Conservation (phyloP, 2,797 vertebrate genomes). For the Sebastes vulpes region DNA sequence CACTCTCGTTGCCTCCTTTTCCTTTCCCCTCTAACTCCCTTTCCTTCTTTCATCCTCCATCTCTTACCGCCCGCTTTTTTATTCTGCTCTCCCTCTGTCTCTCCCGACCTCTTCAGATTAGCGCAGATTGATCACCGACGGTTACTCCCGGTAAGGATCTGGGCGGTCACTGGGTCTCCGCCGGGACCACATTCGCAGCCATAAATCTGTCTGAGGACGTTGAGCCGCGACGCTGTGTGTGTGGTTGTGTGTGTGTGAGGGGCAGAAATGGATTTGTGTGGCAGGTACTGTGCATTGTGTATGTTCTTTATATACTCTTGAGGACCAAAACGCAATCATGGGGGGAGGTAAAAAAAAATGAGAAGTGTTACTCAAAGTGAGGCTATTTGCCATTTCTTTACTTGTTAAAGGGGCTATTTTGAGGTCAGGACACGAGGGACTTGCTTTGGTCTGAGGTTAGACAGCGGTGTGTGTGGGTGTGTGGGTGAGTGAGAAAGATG, state of each 20-base stretch:
- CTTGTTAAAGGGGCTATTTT: conserved; percentile 18
- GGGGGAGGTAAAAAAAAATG: neutral
- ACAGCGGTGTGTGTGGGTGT: neutral
- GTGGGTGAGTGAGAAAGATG: neutral
- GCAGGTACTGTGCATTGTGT: conserved; percentile 25
- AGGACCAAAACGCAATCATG: conserved; percentile 38
- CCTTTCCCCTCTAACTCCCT: neutral
- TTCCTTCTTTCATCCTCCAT: neutral
- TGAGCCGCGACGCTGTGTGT: conserved; percentile 8
- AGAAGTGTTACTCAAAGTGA: conserved; percentile 26
- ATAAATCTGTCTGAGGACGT: conserved; percentile 65
- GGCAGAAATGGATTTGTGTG: conserved; percentile 41
- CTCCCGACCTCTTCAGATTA: conserved; percentile 51
- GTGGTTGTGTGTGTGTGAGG: neutral
- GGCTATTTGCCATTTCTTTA: conserved; percentile 42
- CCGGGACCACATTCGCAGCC: conserved; percentile 22
- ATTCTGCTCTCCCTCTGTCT: conserved; percentile 5
- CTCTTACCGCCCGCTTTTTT: neutral
- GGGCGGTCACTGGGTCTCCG: conserved; percentile 52
- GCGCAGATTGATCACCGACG: conserved; percentile 63
- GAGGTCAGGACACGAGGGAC: conserved; percentile 11
- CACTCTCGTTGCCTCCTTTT: neutral
- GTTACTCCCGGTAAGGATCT: conserved; percentile 58
- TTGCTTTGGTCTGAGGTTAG: neutral
- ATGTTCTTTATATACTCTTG: conserved; percentile 38